phyloP scores from a whole-genome alignment of 2,797 vertebrate species.

The Cheirogaleus major region DNA sequence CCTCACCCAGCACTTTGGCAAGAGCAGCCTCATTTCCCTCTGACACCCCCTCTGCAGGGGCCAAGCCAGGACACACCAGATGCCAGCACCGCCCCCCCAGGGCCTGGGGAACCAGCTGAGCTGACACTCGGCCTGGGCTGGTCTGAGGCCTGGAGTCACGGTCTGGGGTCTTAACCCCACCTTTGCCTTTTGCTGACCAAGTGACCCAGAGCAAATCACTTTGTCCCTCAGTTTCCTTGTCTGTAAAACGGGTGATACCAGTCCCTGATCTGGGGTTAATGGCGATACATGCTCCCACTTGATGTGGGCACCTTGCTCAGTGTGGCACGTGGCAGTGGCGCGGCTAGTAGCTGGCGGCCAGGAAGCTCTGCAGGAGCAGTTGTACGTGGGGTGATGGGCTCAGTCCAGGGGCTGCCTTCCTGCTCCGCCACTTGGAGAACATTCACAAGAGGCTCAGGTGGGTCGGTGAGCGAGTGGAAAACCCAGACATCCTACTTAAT shows the following conservation, averaged over 20 bases:
- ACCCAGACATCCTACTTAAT: background rate
- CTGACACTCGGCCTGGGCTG: background rate
- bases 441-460: background rate
- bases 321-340: background rate
- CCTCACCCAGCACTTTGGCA: background rate
- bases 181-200: background rate
- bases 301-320: background rate
- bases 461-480: background rate
- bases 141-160: background rate
- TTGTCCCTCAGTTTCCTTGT: background rate
- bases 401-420: background rate
- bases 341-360: background rate
- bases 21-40: slow-evolving; percentile 6
- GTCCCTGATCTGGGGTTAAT: background rate
- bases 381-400: background rate
- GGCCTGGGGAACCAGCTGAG: background rate
- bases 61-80: background rate
- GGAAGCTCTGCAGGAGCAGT: too few relatives aligned
- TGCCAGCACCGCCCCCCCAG: background rate
- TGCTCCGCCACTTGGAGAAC: background rate
- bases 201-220: background rate
- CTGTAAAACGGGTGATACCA: background rate
- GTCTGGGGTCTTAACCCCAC: background rate
- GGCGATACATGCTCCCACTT: background rate
- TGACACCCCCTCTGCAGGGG: background rate